Conservation (phyloP, 2,888 invertebrate species). For the Cryptophagus acutangulus region DNA sequence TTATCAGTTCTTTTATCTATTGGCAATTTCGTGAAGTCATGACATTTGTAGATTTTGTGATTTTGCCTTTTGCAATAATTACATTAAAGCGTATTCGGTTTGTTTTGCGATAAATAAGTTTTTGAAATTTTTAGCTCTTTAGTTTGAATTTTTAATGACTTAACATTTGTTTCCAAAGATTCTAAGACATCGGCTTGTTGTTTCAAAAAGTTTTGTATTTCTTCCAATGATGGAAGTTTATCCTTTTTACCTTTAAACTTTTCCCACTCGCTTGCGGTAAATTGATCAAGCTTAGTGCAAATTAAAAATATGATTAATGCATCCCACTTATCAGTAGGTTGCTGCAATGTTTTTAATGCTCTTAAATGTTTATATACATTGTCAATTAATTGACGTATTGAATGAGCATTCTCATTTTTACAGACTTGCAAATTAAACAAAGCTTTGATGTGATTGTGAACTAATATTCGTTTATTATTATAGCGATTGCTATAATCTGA, state of each 20-base stretch:
- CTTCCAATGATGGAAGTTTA: background rate
- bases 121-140: background rate
- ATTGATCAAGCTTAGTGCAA: conserved; percentile 6
- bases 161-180: background rate
- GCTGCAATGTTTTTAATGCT: conserved; percentile 3
- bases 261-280: conserved; percentile 8
- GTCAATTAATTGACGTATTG: background rate
- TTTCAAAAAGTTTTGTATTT: background rate
- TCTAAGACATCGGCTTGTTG: background rate
- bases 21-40: background rate
- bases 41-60: background rate
- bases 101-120: no score
- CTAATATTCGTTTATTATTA: background rate
- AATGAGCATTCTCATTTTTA: no score
- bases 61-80: no score
- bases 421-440: no score
- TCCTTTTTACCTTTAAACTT: background rate
- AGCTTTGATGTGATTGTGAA: background rate
- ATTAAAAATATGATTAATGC: conserved; percentile 6
- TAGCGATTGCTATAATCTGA: background rate
- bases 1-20: background rate
- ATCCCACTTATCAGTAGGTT: conserved; percentile 6
- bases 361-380: background rate
- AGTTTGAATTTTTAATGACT: background rate
- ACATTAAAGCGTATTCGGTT: no score